phyloP scores from a whole-genome alignment of 2,888 invertebrate species.

The Autographa gamma region DNA sequence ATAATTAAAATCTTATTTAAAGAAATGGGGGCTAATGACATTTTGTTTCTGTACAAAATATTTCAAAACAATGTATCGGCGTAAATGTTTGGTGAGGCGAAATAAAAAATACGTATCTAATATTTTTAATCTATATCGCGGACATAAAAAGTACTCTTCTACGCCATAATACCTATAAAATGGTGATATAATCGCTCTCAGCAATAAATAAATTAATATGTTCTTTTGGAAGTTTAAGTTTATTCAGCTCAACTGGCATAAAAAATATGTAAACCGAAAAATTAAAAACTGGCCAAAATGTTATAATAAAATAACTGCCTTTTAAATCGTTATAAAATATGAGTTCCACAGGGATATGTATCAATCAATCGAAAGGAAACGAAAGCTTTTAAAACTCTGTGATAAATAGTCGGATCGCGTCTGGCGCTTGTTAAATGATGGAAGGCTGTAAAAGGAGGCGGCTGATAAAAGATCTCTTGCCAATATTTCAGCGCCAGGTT shows the following conservation, averaged over 20 bases:
- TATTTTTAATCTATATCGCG: too few species aligned
- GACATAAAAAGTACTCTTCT: too few species aligned
- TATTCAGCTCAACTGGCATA: neutral
- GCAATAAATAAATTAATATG: neutral
- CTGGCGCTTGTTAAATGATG: slow-evolving; percentile 41
- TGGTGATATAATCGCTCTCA: too few species aligned
- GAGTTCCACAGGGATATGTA: slow-evolving; percentile 18
- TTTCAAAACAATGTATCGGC: too few species aligned
- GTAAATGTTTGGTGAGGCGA: too few species aligned
- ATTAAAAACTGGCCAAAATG: neutral
- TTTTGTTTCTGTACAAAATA: too few species aligned
- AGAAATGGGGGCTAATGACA: too few species aligned
- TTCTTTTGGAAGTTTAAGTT: neutral
- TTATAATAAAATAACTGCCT: neutral
- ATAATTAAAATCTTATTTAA: too few species aligned
- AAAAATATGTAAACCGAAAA: neutral
- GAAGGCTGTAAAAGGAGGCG: slow-evolving; percentile 32
- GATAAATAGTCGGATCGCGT: slow-evolving; percentile 46
- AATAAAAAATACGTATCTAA: too few species aligned
- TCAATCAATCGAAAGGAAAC: slow-evolving; percentile 47
- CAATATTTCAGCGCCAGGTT: slow-evolving; percentile 9
- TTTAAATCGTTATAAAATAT: slow-evolving; percentile 18
- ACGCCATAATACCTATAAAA: too few species aligned
- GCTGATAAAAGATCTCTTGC: neutral
- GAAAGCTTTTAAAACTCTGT: slow-evolving; percentile 47